phyloP scores from a whole-genome alignment of 2,113 vertebrate genomes.

The Odocoileus virginianus region DNA sequence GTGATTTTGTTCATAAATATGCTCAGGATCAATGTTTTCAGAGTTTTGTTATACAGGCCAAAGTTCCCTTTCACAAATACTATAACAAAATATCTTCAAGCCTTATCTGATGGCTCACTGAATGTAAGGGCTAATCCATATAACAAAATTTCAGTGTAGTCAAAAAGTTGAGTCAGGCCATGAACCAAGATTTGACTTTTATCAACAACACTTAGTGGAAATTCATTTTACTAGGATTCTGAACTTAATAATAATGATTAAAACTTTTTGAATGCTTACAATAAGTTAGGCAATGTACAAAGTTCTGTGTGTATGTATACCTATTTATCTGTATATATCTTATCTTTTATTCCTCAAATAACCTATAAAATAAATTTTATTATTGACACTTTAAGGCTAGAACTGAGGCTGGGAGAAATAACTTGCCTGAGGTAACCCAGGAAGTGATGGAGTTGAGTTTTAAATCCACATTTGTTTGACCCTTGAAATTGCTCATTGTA shows the following conservation, averaged over 20 bases:
- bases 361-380: neutral
- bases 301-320: neutral
- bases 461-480: neutral
- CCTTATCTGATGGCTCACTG: neutral
- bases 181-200: neutral
- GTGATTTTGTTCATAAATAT: neutral
- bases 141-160: neutral
- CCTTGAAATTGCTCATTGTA: neutral
- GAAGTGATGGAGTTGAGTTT: neutral
- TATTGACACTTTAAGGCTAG: neutral
- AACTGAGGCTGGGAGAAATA: neutral
- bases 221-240: slow-evolving; percentile 21
- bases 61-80: neutral
- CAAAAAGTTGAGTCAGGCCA: neutral
- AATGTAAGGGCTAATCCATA: neutral
- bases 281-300: neutral
- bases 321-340: neutral
- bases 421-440: neutral
- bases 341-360: neutral
- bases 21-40: neutral
- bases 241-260: neutral
- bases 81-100: slow-evolving; percentile 13
- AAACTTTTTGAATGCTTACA: neutral
- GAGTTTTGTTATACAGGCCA: neutral
- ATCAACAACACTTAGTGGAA: neutral